Percentiles rank a stretch among this genome's conserved stretches.
phyloP scores from a whole-genome alignment of 30 jellyfish, hydroid and myxozoan species.

The Rhopilema esculentum region DNA sequence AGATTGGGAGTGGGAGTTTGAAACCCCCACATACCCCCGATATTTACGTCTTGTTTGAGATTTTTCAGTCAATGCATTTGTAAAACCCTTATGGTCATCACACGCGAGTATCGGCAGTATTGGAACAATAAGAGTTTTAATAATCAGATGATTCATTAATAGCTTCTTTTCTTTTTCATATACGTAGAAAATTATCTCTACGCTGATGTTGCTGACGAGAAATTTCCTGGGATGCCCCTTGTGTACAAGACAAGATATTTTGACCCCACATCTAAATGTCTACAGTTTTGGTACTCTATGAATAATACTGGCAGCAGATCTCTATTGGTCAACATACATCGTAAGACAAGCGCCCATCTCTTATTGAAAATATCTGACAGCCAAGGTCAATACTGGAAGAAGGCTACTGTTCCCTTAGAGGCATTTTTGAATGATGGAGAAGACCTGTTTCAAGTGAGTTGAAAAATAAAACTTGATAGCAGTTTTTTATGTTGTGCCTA shows the following conservation, averaged over 20 bases:
- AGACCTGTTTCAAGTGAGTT: slow-evolving; percentile 39
- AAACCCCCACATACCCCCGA: too few species aligned
- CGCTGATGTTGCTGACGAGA: slow-evolving; percentile 51
- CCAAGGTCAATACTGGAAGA: slow-evolving; percentile 64
- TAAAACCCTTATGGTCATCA: too few species aligned
- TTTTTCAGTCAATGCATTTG: too few species aligned
- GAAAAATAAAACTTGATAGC: background rate
- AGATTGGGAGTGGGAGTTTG: too few species aligned
- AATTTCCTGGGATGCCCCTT: slow-evolving; percentile 61
- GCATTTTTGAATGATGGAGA: slow-evolving; percentile 3
- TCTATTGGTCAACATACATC: slow-evolving; percentile 38
- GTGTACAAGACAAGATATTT: slow-evolving; percentile 59
- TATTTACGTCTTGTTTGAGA: too few species aligned
- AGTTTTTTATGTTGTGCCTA: background rate
- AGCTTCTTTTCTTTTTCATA: background rate
- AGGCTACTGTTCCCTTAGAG: slow-evolving; percentile 25
- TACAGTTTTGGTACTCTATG: slow-evolving; percentile 75
- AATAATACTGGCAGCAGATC: slow-evolving; percentile 10
- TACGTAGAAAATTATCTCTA: slow-evolving; percentile 53
- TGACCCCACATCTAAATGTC: slow-evolving; percentile 44
- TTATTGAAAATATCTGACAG: slow-evolving; percentile 24
- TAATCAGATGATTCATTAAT: background rate
- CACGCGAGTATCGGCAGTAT: too few species aligned
- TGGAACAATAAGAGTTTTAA: too few species aligned
- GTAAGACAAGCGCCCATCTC: background rate